Conservation (phyloP, 2,113 vertebrate genomes). For the Plestiodon gilberti region DNA sequence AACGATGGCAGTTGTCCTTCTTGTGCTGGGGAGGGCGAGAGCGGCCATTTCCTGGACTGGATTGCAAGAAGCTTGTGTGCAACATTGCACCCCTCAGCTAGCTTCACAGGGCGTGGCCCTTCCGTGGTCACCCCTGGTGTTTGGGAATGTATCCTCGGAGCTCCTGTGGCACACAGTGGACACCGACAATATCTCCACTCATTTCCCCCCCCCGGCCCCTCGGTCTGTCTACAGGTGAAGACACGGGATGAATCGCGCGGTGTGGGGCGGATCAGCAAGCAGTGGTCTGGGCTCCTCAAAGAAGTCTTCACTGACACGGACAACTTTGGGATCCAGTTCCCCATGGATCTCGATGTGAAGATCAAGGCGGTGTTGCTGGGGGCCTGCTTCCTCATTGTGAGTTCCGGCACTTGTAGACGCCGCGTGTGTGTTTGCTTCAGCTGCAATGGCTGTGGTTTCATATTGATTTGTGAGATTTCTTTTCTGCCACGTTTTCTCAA, state of each 20-base stretch:
- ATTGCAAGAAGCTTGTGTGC: not conserved
- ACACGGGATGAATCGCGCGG: slow-evolving; percentile 68
- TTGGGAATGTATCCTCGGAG: no score
- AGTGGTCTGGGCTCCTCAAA: slow-evolving; percentile 87
- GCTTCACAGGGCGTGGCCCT: no score
- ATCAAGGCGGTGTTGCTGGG: slow-evolving; percentile 90
- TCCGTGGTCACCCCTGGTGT: not conserved
- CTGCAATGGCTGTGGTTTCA: no score
- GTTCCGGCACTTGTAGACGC: no score
- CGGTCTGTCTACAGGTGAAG: slow-evolving; percentile 79
- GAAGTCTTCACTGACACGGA: slow-evolving; percentile 87
- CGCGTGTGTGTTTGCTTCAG: no score
- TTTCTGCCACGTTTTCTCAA: no score
- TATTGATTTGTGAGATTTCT: no score
- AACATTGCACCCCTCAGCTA: no score
- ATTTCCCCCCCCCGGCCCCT: not conserved
- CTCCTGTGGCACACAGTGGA: no score
- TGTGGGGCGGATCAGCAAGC: slow-evolving; percentile 88
- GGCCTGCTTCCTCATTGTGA: slow-evolving; percentile 90
- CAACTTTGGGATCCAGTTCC: slow-evolving; percentile 92
- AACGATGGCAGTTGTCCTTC: not conserved
- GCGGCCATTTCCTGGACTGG: not conserved
- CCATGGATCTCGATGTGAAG: slow-evolving; percentile 87
- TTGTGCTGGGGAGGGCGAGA: not conserved
- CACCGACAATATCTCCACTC: no score